phyloP scores from a whole-genome alignment of 2,113 vertebrate species.

The Myiopsitta monachus region DNA sequence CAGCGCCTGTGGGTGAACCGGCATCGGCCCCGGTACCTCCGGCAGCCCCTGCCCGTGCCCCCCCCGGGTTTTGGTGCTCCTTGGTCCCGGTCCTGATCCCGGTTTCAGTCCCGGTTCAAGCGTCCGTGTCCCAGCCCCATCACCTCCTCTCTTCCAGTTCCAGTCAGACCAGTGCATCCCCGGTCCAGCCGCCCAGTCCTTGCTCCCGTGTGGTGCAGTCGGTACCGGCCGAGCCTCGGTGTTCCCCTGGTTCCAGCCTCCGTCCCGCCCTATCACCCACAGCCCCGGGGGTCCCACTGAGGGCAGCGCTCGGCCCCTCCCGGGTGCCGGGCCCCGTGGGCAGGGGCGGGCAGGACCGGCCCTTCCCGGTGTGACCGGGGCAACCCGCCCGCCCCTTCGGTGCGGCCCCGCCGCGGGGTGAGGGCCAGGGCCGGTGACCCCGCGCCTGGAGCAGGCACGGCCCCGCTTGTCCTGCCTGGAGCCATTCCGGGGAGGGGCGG shows the following conservation, averaged over 20 bases:
- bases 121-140: neutral
- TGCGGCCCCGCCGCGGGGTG: neutral
- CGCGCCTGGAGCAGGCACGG: neutral
- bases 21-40: neutral
- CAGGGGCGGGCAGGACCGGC: neutral
- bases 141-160: neutral
- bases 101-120: neutral
- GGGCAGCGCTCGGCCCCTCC: neutral
- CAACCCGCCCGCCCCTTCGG: neutral
- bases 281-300: no score
- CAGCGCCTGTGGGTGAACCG: neutral
- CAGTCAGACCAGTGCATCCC: neutral
- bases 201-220: neutral
- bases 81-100: neutral
- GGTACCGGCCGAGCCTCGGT: neutral
- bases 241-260: neutral
- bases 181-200: neutral
- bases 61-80: neutral
- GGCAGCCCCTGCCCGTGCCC: no score
- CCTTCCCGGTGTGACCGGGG: neutral
- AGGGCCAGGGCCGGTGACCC: neutral
- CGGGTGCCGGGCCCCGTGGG: neutral
- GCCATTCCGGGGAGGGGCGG: slow-evolving; percentile 36
- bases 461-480: slow-evolving; percentile 25
- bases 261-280: neutral